Evolutionary conservation across 2,888 invertebrate species (phyloP), one percentile per base, ranked within the genome.

Genomic region (Hetaerina titia): DNA sequence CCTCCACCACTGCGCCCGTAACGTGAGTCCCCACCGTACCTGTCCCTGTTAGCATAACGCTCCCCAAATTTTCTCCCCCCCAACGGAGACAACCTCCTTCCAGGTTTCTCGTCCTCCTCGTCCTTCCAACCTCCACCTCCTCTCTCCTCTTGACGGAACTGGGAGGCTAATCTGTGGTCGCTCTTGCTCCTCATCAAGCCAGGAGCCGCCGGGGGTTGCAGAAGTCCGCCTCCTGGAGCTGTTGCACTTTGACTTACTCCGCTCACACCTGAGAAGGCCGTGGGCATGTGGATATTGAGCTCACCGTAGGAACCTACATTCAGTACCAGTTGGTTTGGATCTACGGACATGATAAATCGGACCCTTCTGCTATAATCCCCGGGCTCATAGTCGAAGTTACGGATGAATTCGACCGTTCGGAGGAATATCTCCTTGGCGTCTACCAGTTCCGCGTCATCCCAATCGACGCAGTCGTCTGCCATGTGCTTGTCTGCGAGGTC

Each of bases 351-450:
- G 95, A 98, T 97, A 97, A 99, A 98, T 95, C 98, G 97, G 95
- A 99, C 98, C 96, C 98, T 98, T 95, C 99, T 97, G 95, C 98
- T 98, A 96, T 99, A 99, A 97, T 99, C 99, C 95, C 98, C 98
- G 95, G 98, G 98, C 97, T 99, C 99, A 96, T 99, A 98, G 97
- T 99, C 99, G 96, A 99, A 99, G 95, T 95, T 95, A 90, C 97
- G 97, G 96, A 99, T 98, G 97, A 99, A 99, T 96, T 99, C 99
- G 92, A 99, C 98, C 25, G 99, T 99, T 97, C 99, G 99, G 56
- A 99, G 97, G 97, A 99, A 99, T 95, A 99, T 99, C 97, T 99
- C 99, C 97, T 99, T 99, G 95, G 99, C 98, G 96, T 99, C 99
- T 97, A 99, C 98, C 95, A 99, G 97, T 96, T 99, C 99, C 95